Evolutionary conservation across 2,888 invertebrate species (phyloP), one percentile per base, ranked within the genome.

Genomic region (Piscicola geometra): DNA sequence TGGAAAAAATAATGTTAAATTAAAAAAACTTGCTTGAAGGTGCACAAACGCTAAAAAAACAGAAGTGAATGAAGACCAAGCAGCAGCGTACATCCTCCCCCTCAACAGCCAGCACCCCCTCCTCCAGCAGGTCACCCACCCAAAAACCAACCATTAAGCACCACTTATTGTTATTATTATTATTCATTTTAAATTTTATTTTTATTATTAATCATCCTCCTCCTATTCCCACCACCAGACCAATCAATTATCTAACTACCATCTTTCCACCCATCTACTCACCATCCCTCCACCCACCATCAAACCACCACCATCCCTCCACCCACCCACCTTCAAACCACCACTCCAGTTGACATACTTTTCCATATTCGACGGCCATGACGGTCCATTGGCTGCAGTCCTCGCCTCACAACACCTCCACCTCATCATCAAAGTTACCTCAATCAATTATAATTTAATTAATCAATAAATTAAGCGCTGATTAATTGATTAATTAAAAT

Each of bases 291-390:
- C n/a, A n/a, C n/a, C n/a, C n/a, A n/a, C n/a, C n/a, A n/a, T n/a
- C n/a, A n/a, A n/a, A n/a, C n/a, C n/a, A n/a, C n/a, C n/a, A n/a
- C n/a, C n/a, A n/a, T n/a, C n/a, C n/a, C n/a, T n/a, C n/a, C n/a
- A n/a, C n/a, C n/a, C n/a, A n/a, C n/a, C n/a, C n/a, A n/a, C n/a
- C n/a, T n/a, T n/a, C n/a, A n/a, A n/a, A n/a, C n/a, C n/a, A n/a
- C n/a, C n/a, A n/a, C n/a, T n/a, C 9, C 32, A 35, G 0, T 91
- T 91, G 81, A 88, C 89, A 47, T 91, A 92, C 85, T 93, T 91
- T 86, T 92, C 90, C 28, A 88, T 93, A 80, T 93, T 93, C 85
- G 93, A 93, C 86, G 93, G 93, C 0, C 93, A 93, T 86, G 93
- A 92, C 33, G 92, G 93, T 0, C 89, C 90, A 81, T 91, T 91